Evolutionary conservation across 2,113 vertebrate species (phyloP), one percentile per base, ranked within the genome.

Genomic region (Lophura nycthemera): DNA sequence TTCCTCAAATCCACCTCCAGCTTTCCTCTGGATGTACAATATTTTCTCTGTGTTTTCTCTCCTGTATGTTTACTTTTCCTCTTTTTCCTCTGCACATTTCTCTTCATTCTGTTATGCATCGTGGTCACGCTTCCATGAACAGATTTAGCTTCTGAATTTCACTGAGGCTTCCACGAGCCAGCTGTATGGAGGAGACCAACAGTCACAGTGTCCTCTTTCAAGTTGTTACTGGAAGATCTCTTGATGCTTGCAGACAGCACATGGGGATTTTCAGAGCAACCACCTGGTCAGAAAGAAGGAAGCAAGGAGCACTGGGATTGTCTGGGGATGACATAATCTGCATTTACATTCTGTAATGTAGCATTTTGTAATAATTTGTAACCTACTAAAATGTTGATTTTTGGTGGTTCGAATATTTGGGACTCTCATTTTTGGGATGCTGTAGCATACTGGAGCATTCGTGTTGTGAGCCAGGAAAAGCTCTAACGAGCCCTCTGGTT

Each of bases 81-180:
- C 74, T 85, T 92, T 89, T 76, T 10, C 5, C 52, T 89, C 61
- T 70, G 65, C 56, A 12, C 83, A 73, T 78, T 5, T 7, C 43
- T 30, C 3, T 52, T 16, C 52, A 0, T 77, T 80, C 60, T 88
- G 42, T 89, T 64, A 59, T 77, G 85, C 45, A 79, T 86, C 63
- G 54, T 45, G 84, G 91, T 85, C 34, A 12, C 88, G 83, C 86
- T 95, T 87, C 75, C 89, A 76, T 63, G 4, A 94, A 91, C 74
- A 83, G 89, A 72, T 50, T 91, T 88, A 81, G 61, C 91, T 94
- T 93, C 88, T 94, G 96, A 91, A 91, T 95, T 93, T 95, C 2
- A 60, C 82, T 95, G 88, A 91, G 57, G 52, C 69, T 95, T 86
- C 83, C 90, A 75, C 86, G 86, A 95, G 47, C 87, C 91, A 85